Conservation (phyloP, 2,113 vertebrate species). For the Smithornis capensis region DNA sequence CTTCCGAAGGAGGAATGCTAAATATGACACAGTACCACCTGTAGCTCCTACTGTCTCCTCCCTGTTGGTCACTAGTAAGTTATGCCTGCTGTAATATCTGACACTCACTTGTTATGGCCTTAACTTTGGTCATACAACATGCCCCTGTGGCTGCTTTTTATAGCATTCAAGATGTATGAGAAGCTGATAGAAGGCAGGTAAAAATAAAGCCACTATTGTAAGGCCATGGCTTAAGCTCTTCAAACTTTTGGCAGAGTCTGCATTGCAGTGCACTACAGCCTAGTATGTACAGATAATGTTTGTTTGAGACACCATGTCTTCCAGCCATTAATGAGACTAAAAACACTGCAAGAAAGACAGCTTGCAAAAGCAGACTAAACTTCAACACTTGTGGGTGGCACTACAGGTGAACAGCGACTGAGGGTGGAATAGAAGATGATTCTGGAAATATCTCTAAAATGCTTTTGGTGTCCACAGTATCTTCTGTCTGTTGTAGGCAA, state of each 20-base stretch:
- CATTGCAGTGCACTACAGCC: not conserved
- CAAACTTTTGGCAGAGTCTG: not conserved
- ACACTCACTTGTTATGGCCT: not conserved
- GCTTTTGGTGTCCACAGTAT: conserved; percentile 32
- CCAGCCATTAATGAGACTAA: not conserved
- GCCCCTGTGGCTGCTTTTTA: not conserved
- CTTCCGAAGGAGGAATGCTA: not conserved
- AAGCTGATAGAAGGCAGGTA: not conserved
- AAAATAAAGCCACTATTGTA: not conserved
- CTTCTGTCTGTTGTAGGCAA: conserved; percentile 76
- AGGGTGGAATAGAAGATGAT: not conserved
- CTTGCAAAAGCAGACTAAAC: not conserved
- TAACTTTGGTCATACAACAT: not conserved
- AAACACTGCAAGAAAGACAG: not conserved
- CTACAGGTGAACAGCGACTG: not conserved
- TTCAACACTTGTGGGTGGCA: not conserved
- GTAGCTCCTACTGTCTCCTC: not conserved
- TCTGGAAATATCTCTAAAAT: not conserved
- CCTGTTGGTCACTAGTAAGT: not conserved
- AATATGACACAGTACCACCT: not conserved
- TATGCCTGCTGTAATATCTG: not conserved
- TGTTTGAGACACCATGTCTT: not conserved
- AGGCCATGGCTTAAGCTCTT: not conserved
- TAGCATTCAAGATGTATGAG: not conserved
- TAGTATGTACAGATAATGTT: not conserved